A percentile compares a stretch with the other conserved stretches of the same genome.
Evolutionary conservation across 2,797 vertebrate genomes (phyloP).

Genomic region (Simalia tracyae): DNA sequence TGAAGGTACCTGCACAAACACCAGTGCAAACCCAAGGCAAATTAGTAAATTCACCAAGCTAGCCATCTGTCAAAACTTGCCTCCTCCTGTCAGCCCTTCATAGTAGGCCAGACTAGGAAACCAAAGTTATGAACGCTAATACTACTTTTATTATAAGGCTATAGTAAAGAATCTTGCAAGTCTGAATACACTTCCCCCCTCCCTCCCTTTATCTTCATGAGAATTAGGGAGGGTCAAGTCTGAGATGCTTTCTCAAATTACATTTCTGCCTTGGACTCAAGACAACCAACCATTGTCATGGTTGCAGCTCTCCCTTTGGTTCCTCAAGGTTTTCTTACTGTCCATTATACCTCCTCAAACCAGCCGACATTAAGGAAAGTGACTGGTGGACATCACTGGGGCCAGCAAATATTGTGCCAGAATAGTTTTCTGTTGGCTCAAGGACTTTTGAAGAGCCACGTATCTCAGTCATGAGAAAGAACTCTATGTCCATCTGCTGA

Average conservation of each 20-base stretch:
- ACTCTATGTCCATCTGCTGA: neutral
- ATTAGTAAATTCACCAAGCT: no score
- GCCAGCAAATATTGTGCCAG: neutral
- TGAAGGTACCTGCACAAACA: no score
- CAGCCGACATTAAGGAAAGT: neutral
- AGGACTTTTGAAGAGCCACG: neutral
- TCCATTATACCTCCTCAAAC: neutral
- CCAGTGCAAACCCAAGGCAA: no score
- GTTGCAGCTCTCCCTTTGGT: neutral
- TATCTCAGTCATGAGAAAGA: neutral
- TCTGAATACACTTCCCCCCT: neutral
- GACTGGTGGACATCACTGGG: neutral
- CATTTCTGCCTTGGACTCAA: neutral
- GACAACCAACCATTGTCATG: neutral
- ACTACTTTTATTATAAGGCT: no score
- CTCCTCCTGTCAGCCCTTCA: no score
- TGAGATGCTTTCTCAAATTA: neutral
- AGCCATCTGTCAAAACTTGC: no score
- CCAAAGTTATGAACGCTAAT: no score
- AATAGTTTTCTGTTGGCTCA: neutral
- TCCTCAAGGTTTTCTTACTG: neutral
- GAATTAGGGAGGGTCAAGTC: neutral
- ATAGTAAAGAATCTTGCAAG: no score
- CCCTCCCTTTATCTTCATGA: neutral
- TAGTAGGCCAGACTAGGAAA: no score